phyloP scores from a whole-genome alignment of 1,140 invertebrate genomes.

The Aethina tumida region DNA sequence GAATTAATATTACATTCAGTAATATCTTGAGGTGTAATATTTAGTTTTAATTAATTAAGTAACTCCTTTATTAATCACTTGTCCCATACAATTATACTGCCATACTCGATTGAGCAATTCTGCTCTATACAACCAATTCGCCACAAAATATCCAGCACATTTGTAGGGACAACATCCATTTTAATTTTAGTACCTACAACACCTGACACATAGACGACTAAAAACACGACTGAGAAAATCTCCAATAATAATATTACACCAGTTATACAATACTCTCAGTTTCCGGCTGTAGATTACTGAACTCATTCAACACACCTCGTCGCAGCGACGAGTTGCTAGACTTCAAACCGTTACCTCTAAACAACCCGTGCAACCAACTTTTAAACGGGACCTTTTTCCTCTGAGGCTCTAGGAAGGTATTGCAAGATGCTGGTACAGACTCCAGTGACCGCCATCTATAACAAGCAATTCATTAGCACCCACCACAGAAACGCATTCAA shows the following conservation, averaged over 20 bases:
- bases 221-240: conserved; percentile 3
- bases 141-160: too few species aligned
- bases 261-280: conserved; percentile 35
- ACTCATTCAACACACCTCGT: conserved; percentile 37
- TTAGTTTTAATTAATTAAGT: too few species aligned
- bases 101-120: too few species aligned
- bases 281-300: conserved; percentile 30
- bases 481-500: too few species aligned
- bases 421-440: conserved; percentile 40
- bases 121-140: too few species aligned
- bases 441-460: conserved; percentile 67
- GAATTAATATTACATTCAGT: too few species aligned
- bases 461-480: conserved; percentile 4
- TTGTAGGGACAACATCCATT: too few species aligned
- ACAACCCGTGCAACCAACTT: conserved; percentile 58
- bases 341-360: conserved; percentile 52
- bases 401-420: conserved; percentile 31
- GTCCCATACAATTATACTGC: too few species aligned
- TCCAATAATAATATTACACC: conserved; percentile 4
- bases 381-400: conserved; percentile 44
- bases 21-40: too few species aligned
- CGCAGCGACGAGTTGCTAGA: conserved; percentile 53
- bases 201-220: too few species aligned
- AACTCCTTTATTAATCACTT: too few species aligned
- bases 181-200: too few species aligned